phyloP scores from a whole-genome alignment of 2,113 vertebrate genomes.

The Porphyrio hochstetteri region DNA sequence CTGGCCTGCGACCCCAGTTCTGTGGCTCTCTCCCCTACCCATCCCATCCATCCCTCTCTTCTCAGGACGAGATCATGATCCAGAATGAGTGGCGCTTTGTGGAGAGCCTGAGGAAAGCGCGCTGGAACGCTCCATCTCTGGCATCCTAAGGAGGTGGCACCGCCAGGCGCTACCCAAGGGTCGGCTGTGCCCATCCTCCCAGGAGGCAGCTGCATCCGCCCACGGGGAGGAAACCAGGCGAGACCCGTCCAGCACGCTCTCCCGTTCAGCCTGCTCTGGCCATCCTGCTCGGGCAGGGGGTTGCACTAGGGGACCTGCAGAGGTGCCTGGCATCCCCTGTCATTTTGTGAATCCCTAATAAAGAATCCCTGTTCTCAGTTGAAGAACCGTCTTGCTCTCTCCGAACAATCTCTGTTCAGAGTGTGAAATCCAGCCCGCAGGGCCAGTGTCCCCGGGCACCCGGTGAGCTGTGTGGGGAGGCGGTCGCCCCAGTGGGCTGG shows the following conservation, averaged over 20 bases:
- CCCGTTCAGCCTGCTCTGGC: too few relatives aligned
- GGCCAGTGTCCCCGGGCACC: background rate
- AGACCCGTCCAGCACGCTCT: too few relatives aligned
- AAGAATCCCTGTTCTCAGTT: background rate
- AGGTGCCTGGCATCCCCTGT: too few relatives aligned
- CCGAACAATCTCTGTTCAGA: too few relatives aligned
- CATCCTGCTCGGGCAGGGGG: too few relatives aligned
- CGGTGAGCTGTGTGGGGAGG: too few relatives aligned
- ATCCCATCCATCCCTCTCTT: background rate
- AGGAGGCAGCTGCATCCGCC: background rate
- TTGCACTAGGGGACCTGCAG: too few relatives aligned
- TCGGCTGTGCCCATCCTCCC: fast-evolving
- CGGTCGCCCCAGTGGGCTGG: too few relatives aligned
- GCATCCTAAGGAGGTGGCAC: slow-evolving; percentile 40
- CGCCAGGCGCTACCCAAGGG: fast-evolving
- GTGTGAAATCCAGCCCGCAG: background rate
- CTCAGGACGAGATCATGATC: slow-evolving; percentile 84
- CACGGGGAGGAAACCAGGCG: background rate
- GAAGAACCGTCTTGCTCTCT: background rate
- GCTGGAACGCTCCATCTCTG: slow-evolving; percentile 67
- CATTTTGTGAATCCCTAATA: background rate
- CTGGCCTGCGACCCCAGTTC: background rate
- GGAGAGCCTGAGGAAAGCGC: slow-evolving; percentile 80
- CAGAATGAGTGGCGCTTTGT: slow-evolving; percentile 85
- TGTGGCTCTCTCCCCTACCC: background rate